Evolutionary conservation across 2,888 invertebrate species (phyloP), one percentile per base, ranked within the genome.

Genomic region (Idaea aversata): DNA sequence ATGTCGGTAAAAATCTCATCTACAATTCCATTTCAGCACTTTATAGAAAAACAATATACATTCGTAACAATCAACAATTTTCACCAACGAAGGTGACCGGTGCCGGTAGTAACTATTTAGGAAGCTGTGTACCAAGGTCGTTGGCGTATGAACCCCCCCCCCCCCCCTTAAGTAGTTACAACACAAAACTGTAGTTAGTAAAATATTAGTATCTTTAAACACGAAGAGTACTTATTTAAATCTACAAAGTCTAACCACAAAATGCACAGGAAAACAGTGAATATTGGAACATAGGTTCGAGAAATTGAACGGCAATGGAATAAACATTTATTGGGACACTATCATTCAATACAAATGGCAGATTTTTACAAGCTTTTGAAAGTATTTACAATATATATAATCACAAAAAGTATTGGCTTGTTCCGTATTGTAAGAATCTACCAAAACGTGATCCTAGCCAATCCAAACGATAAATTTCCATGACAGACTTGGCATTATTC

Each of bases 401-500:
- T 3, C 3, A n/a, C 16, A 35, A 61, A 57, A 5, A 60, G 3
- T 25, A 25, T 25, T 25, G 25, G 25, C 25, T 25, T 25, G 25
- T 25, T 25, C 25, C 25, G 25, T 25, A 25, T 66, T 69, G 70
- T 67, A 65, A 75, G 77, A 74, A 80, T 81, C 72, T 79, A 77
- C 72, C 75, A 77, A 74, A 74, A 75, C 16, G 58, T 66, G 69
- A 82, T 84, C 81, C 71, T 82, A 77, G 82, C 81, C 82, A 80
- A 83, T 81, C 73, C 78, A 83, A 75, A 69, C 74, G 76, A 81
- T 82, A 90, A 92, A 92, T 91, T 90, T 91, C 93, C 92, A 92
- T 92, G 92, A 93, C 93, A 88, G 88, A 89, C 91, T 91, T 79
- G 85, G 93, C 93, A 92, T 90, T 90, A 91, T 91, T 91, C 87